Percentiles rank a stretch among this genome's conserved stretches.
These are phyloP conservation scores for Drosophila histrio DNA, from an alignment of 2,888 invertebrate genomes.

Conservation along the genomic window DNA sequence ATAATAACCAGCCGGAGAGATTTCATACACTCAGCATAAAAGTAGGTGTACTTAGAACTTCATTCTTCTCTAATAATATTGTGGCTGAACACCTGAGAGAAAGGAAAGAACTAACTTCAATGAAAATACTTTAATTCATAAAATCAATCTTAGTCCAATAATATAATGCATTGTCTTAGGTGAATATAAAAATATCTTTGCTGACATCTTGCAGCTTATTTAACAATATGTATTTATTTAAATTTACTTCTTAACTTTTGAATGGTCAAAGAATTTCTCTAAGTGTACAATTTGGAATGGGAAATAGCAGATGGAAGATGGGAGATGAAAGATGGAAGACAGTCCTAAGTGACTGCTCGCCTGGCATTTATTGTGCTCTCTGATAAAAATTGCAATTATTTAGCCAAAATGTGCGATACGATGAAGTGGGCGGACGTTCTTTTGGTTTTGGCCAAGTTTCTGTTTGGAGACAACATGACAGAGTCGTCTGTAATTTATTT, in stretches of 20 bases:
- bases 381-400: slow-evolving; percentile 79
- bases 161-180: too few relatives aligned
- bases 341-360: slow-evolving; percentile 39
- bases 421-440: slow-evolving; percentile 18
- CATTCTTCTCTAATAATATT: too few relatives aligned
- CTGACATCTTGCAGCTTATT: too few relatives aligned
- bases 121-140: too few relatives aligned
- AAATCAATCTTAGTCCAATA: too few relatives aligned
- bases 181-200: too few relatives aligned
- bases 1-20: slow-evolving; percentile 57
- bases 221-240: too few relatives aligned
- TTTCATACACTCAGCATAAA: slow-evolving; percentile 6
- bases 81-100: too few relatives aligned
- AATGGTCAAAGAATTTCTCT: neutral
- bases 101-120: neutral
- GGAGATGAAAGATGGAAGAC: slow-evolving; percentile 8
- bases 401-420: slow-evolving; percentile 63
- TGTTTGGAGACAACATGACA: slow-evolving; percentile 61
- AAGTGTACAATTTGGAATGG: neutral
- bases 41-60: too few relatives aligned
- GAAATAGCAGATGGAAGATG: neutral
- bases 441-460: slow-evolving; percentile 8
- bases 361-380: slow-evolving; percentile 68
- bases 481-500: slow-evolving; percentile 76
- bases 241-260: neutral